Conservation (phyloP, 2,888 invertebrate genomes). For the Polyommatus iphigenia region DNA sequence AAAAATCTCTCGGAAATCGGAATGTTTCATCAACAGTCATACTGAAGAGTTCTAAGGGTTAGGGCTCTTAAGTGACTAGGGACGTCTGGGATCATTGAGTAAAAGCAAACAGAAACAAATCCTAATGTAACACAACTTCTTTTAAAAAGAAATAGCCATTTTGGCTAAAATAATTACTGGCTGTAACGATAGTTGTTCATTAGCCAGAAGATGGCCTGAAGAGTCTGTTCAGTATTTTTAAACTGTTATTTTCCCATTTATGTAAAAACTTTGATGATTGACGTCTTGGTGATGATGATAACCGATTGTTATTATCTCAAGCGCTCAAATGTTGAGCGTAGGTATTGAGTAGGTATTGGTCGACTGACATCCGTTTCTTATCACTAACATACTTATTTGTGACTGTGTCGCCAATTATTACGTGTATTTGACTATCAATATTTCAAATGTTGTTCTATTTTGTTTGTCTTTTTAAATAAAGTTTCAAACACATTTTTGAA, state of each 20-base stretch:
- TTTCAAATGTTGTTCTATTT: too few relatives aligned
- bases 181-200: neutral
- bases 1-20: neutral
- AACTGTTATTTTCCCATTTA: neutral
- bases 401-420: neutral
- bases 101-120: neutral
- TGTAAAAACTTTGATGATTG: neutral
- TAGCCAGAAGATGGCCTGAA: too few relatives aligned
- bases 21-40: neutral
- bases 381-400: constrained; percentile 1
- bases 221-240: too few relatives aligned
- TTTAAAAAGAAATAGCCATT: neutral
- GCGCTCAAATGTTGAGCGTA: neutral
- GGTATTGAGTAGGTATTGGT: neutral
- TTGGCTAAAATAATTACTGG: neutral
- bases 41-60: neutral
- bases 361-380: constrained; percentile 14
- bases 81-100: neutral
- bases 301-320: neutral
- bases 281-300: constrained; percentile 7
- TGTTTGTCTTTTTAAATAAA: too few relatives aligned
- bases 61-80: neutral
- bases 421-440: neutral
- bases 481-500: neutral
- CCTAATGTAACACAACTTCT: neutral